Evolutionary conservation across 30 jellyfish, hydroid and myxozoan species (phyloP), one percentile per base, ranked within the genome.

Genomic region (Phacellophora camtschatica): DNA sequence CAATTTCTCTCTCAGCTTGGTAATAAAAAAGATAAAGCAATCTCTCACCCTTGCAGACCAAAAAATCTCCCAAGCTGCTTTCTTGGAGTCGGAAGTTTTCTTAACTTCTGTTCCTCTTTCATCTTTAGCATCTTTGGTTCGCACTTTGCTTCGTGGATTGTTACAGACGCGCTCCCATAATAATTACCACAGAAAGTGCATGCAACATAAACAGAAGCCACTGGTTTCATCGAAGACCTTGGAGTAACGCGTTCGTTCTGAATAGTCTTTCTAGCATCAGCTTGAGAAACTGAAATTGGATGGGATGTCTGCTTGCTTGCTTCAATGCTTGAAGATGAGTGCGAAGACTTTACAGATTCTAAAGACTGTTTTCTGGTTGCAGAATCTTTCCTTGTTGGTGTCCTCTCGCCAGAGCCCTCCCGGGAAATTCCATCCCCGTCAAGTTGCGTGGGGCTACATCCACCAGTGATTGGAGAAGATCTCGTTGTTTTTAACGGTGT

Each of bases 151-250:
- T 84, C 95, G 37, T 84, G 95, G 31, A 84, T 63, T 37, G 25
- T 72, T 31, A 84, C 83, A 5, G 95, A 84, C 16, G 95, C 95
- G 72, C 84, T 67, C n/a, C 95, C 86, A 50, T 71, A 84, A 23
- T 67, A 84, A 23, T 84, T 84, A 70, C 64, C 49, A 65, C 95
- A 84, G 56, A 56, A 73, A 19, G 29, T 45, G 53, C 95, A 84
- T 18, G 72, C 82, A 20, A 70, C 84, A 22, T 67, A 63, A 11
- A 57, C 72, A 16, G 77, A 25, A 10, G 66, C 72, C 5, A 58
- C 35, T 3, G 88, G 31, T 0, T 75, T 34, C 25, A 62, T 7
- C 23, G 62, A 46, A 15, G 43, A 33, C n/a, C 55, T 53, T 25
- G 86, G 24, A 13, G 42, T 28, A 37, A 46, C 27, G 37, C 59